Evolutionary conservation across 2,113 vertebrate species (phyloP).

Genomic region (Hystrix cristata): DNA sequence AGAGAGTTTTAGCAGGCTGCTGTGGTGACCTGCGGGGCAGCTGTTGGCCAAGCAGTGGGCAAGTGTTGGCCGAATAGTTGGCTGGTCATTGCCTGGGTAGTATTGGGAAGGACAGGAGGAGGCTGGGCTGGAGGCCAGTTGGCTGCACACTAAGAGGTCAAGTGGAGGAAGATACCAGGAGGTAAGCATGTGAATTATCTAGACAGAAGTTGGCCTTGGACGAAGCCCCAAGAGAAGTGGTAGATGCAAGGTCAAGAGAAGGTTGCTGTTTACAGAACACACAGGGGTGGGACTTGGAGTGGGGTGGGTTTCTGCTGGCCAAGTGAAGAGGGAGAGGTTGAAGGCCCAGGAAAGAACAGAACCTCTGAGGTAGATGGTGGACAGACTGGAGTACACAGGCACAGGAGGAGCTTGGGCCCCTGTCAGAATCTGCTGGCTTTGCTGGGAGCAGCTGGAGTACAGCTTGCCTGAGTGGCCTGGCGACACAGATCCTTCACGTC

Average conservation of each 20-base stretch:
- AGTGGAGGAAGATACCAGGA: not conserved
- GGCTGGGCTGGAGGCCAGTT: not conserved
- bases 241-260: not conserved
- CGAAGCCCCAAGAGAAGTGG: not conserved
- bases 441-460: fast-evolving
- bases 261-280: fast-evolving
- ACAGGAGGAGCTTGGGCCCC: not conserved
- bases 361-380: not conserved
- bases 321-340: not conserved
- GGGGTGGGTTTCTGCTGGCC: not conserved
- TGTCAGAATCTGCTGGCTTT: not conserved
- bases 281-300: not conserved
- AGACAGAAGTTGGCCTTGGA: not conserved
- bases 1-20: not conserved
- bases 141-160: not conserved
- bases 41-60: not conserved
- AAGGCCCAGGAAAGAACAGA: not conserved
- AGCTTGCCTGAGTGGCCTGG: not conserved
- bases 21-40: not conserved
- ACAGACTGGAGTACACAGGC: not conserved
- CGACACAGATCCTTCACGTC: not conserved
- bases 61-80: not conserved
- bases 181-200: fast-evolving
- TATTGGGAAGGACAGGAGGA: not conserved
- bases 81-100: not conserved